These are phyloP conservation scores for Ophiothrix spiculata DNA, from an alignment of 35 echinoderm and acorn worm species.

Conservation along the genomic window DNA sequence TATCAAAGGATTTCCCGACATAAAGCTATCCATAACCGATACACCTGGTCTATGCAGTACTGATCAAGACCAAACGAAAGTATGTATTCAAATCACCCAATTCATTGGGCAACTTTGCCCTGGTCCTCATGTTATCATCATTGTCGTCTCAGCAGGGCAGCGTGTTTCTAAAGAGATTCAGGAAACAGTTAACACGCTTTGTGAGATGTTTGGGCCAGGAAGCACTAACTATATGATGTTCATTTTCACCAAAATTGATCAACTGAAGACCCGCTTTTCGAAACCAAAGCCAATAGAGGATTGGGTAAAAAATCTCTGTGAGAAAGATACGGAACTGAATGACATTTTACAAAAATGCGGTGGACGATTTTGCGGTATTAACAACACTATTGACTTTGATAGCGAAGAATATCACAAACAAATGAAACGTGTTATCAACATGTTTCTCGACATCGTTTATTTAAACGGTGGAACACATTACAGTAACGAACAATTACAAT, in stretches of 20 bases:
- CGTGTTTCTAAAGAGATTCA: neutral
- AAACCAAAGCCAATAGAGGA: too few relatives aligned
- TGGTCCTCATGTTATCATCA: neutral
- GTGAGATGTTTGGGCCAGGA: neutral
- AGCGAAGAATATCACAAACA: too few relatives aligned
- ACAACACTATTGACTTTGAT: too few relatives aligned
- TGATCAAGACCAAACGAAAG: neutral
- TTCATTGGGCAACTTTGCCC: neutral
- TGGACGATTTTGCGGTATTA: too few relatives aligned
- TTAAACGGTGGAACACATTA: too few relatives aligned
- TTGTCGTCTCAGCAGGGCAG: neutral
- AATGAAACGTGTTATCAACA: too few relatives aligned
- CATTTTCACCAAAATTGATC: neutral
- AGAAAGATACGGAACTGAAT: too few relatives aligned
- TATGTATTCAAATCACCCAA: neutral
- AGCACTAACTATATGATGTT: neutral
- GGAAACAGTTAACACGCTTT: neutral
- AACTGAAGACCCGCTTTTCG: too few relatives aligned
- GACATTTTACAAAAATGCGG: too few relatives aligned
- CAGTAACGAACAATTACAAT: too few relatives aligned
- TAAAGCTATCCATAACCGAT: neutral
- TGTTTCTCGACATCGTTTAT: too few relatives aligned
- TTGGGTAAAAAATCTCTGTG: too few relatives aligned
- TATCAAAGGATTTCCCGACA: neutral
- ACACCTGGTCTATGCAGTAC: neutral